These are phyloP conservation scores for Esperia sulphurella DNA, from an alignment of 2,888 invertebrate species.

Conservation along the genomic window DNA sequence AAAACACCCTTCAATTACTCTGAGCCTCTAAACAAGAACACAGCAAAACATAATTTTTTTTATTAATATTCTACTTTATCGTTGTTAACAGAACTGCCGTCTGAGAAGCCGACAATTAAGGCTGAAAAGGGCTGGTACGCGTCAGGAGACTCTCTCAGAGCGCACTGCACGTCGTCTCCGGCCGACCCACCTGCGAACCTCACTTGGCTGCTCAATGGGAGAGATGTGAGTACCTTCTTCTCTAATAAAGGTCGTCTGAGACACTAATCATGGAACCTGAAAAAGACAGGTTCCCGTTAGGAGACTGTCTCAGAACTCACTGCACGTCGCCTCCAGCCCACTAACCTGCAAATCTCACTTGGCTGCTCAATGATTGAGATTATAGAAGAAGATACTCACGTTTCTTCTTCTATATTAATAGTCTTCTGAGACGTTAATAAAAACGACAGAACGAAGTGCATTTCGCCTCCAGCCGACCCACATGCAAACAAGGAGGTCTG, in stretches of 20 bases:
- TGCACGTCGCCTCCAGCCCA: no score
- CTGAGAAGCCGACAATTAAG: constrained; percentile 84
- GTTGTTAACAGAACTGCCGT: constrained; percentile 83
- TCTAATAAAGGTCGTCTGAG: constrained; percentile 84
- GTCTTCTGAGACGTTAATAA: no score
- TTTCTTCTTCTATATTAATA: no score
- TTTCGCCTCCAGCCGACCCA: constrained; percentile 85
- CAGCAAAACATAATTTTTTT: no score
- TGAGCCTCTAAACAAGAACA: no score
- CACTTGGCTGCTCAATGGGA: constrained; percentile 88
- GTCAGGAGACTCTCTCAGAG: constrained; percentile 86
- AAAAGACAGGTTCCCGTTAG: constrained; percentile 86
- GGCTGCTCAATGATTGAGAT: no score
- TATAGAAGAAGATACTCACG: no score
- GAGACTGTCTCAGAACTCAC: constrained; percentile 88
- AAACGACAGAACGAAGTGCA: no score
- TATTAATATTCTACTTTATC: not conserved
- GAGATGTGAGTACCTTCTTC: constrained; percentile 82
- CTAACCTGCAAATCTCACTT: no score
- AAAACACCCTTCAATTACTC: no score
- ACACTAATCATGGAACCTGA: constrained; percentile 86
- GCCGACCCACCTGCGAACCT: constrained; percentile 87
- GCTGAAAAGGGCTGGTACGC: constrained; percentile 88
- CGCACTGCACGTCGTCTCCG: constrained; percentile 88
- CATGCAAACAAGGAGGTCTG: constrained; percentile 84